Conservation (phyloP, 2,797 vertebrate genomes). For the Amniataba percoides region DNA sequence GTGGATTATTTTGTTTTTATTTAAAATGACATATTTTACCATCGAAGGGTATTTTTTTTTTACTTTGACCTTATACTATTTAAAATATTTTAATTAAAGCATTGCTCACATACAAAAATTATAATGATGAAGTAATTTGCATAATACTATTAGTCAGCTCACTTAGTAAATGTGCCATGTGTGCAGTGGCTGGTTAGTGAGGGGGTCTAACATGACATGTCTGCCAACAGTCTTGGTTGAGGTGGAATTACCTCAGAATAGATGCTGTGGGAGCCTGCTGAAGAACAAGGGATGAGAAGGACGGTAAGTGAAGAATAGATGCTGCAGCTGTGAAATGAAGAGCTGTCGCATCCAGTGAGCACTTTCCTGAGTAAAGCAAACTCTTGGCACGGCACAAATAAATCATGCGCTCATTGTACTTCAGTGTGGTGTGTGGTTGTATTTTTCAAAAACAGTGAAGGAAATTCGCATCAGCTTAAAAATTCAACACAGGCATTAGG, state of each 20-base stretch:
- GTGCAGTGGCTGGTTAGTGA: slow-evolving; percentile 55
- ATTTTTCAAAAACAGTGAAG: slow-evolving; percentile 67
- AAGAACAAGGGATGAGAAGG: slow-evolving; percentile 73
- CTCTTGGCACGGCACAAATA: slow-evolving; percentile 83
- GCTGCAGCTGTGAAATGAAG: slow-evolving; percentile 84
- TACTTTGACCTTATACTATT: slow-evolving; percentile 40
- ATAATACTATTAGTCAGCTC: slow-evolving; percentile 70
- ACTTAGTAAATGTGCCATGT: slow-evolving; percentile 48
- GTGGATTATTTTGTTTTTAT: slow-evolving; percentile 33
- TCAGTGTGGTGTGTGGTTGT: slow-evolving; percentile 64
- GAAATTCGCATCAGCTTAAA: slow-evolving; percentile 40
- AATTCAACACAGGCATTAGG: slow-evolving; percentile 35
- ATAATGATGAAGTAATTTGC: slow-evolving; percentile 65
- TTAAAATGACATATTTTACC: slow-evolving; percentile 10
- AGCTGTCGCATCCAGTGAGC: slow-evolving; percentile 81
- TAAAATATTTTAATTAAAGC: slow-evolving; percentile 53
- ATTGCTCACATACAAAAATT: slow-evolving; percentile 49
- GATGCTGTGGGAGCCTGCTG: slow-evolving; percentile 66
- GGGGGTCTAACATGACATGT: slow-evolving; percentile 60
- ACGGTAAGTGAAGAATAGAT: slow-evolving; percentile 78
- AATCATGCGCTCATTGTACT: slow-evolving; percentile 79
- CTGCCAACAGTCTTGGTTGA: slow-evolving; percentile 71
- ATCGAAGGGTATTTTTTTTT: not conserved
- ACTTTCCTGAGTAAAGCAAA: slow-evolving; percentile 80
- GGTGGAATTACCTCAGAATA: slow-evolving; percentile 76